These are phyloP conservation scores for Leptopterna dolabrata DNA, from an alignment of 2,888 invertebrate species.

Conservation along the genomic window DNA sequence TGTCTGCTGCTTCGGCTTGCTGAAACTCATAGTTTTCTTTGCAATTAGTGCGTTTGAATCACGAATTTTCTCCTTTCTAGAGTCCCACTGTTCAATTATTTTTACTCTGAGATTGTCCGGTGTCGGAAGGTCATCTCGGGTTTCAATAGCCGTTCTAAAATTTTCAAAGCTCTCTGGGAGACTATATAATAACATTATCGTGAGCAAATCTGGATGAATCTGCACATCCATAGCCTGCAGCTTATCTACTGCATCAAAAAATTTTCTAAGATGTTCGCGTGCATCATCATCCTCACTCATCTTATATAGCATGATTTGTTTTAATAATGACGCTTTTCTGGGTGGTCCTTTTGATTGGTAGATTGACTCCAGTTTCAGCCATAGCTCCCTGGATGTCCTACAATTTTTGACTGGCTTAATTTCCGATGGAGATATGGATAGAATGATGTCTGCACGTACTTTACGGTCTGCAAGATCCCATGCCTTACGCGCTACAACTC, in stretches of 20 bases:
- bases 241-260: conserved; percentile 9
- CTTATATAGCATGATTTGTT: conserved; percentile 2
- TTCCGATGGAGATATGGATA: conserved; percentile 12
- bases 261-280: not conserved
- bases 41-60: too few species aligned
- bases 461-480: conserved; percentile 1
- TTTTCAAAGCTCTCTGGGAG: not conserved
- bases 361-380: not conserved
- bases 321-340: conserved; percentile 15
- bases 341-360: conserved; percentile 29
- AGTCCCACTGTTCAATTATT: too few species aligned
- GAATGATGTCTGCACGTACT: not conserved
- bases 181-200: not conserved
- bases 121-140: too few species aligned
- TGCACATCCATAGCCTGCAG: not conserved
- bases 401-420: not conserved
- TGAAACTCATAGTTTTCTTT: too few species aligned
- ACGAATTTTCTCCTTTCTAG: too few species aligned
- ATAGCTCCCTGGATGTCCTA: not conserved
- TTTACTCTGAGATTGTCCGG: too few species aligned
- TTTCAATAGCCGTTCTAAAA: too few species aligned
- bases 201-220: not conserved
- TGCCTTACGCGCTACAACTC: not conserved
- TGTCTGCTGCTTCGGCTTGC: too few species aligned
- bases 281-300: conserved; percentile 8